Evolutionary conservation across 2,888 invertebrate genomes (phyloP).

Genomic region (Tetragnatha montana): DNA sequence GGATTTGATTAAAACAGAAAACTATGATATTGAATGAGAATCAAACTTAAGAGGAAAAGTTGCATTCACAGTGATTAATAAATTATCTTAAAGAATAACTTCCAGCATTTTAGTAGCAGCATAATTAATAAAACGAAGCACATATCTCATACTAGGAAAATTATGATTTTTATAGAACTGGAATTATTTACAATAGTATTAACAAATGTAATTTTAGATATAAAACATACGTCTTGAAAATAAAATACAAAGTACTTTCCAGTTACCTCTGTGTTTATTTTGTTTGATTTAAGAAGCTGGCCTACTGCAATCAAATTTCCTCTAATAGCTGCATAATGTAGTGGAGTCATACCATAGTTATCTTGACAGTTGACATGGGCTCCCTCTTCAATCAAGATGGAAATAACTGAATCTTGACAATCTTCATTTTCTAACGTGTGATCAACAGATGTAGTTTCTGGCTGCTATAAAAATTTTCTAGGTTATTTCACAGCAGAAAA

Average conservation of each 20-base stretch:
- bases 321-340: constrained; percentile 78
- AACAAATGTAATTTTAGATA: neutral
- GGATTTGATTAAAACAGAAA: too few species aligned
- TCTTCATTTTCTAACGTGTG: constrained; percentile 9
- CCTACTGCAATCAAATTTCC: constrained; percentile 77
- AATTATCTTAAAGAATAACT: neutral
- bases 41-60: neutral
- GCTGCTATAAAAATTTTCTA: neutral
- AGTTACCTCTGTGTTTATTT: constrained; percentile 75
- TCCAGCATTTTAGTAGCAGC: neutral
- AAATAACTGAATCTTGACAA: constrained; percentile 48
- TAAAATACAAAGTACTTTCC: neutral
- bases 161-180: neutral
- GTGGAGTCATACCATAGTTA: constrained; percentile 76
- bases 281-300: constrained; percentile 75
- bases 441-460: constrained; percentile 4
- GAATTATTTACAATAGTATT: neutral
- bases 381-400: constrained; percentile 70
- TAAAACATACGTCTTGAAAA: neutral
- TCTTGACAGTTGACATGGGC: constrained; percentile 76
- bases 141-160: neutral
- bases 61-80: neutral
- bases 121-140: neutral
- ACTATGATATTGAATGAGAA: neutral
- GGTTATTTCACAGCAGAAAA: neutral